Base-by-base conservation (phyloP, 2,113 vertebrate species). In the Motacilla tschutschensis region DNA sequence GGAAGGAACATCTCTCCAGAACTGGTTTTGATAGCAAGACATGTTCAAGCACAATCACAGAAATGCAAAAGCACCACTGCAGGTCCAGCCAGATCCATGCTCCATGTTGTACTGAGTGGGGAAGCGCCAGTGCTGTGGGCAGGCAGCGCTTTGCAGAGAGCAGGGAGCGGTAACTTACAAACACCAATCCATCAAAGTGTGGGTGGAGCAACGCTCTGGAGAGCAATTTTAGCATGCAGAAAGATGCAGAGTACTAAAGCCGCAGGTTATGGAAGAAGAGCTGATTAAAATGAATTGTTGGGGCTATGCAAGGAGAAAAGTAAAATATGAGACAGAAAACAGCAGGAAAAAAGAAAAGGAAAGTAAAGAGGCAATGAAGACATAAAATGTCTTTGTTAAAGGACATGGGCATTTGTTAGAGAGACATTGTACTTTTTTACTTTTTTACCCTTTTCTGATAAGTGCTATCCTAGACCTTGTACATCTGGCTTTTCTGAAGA, bases 161-260 rank as follows among this genome's bases (percentile, higher is more conserved):
- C 64, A 31, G 67, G 63, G 64, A 92, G 58, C 58, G 2, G 84
- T 24, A 78, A 59, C 33, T 40, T 10, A 29, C 24, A 83, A 89
- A 88, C 80, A 79, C 81, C 84, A 81, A 93, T 92, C 92, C 86
- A 91, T 90, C 94, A 88, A 40, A 53, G 70, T 81, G 92, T 80
- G 80, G 94, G 92, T 79, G 92, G 86, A 94, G 88, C 81, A 81
- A 75, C 79, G 86, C 91, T 94, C 78, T 4, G 87, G 89, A 91
- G 92, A 93, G 72, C 89, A 84, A 90, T 91, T 82, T 88, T 51
- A 84, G 72, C 75, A 79, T 79, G 81, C 84, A 91, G 71, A 69
- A 81, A 75, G 89, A 93, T 69, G 75, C 35, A 21, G 81, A 90
- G 84, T 69, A 66, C 89, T 82, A 65, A 94, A 88, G 51, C 67